These are phyloP conservation scores for Periparus ater DNA, from an alignment of 2,797 vertebrate genomes.

Conservation along the genomic window DNA sequence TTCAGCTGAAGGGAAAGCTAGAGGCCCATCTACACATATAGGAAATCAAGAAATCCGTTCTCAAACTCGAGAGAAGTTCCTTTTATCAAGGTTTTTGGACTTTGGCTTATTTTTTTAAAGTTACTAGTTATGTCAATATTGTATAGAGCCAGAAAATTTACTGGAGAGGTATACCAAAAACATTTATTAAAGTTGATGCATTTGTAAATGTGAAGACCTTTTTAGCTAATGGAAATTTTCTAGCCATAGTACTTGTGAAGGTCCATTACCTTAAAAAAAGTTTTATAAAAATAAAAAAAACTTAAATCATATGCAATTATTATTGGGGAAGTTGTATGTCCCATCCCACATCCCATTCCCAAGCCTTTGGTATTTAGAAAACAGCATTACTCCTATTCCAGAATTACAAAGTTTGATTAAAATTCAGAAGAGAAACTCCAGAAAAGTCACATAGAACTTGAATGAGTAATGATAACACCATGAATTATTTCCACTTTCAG, in stretches of 20 bases:
- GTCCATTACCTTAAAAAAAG: neutral
- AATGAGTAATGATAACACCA: neutral
- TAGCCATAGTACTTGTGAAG: neutral
- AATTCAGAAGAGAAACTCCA: neutral
- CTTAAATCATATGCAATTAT: neutral
- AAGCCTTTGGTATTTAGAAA: neutral
- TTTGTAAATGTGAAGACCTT: neutral
- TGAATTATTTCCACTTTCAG: constrained; percentile 30
- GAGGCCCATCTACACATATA: neutral
- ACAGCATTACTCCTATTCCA: neutral
- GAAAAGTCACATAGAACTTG: neutral
- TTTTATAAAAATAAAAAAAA: neutral
- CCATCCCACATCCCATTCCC: neutral
- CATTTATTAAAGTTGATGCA: neutral
- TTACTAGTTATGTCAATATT: neutral
- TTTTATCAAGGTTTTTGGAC: neutral
- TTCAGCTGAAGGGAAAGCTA: neutral
- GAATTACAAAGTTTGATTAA: neutral
- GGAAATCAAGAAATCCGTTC: neutral
- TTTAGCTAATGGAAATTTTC: neutral
- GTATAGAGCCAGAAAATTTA: neutral
- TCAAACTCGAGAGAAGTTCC: neutral
- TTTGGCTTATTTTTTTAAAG: neutral
- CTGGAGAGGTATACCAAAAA: neutral
- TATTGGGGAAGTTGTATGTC: neutral